Conservation (phyloP, 2,888 invertebrate genomes). For the Ennomos quercinarius region DNA sequence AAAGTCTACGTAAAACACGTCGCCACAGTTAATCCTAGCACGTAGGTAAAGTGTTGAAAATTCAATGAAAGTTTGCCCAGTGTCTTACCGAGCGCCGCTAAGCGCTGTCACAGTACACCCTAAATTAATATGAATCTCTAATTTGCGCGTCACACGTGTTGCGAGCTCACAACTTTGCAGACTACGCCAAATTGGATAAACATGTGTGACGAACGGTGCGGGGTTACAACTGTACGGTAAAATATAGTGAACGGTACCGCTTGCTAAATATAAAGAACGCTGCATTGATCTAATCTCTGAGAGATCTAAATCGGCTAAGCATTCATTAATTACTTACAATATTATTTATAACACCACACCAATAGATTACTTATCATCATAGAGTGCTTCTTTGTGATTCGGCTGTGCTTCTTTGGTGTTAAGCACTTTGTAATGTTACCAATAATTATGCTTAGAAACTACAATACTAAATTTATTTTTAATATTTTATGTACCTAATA, state of each 20-base stretch:
- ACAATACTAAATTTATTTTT: too few species aligned
- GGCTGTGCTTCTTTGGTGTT: too few species aligned
- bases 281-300: too few species aligned
- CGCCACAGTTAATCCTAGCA: slow-evolving; percentile 45
- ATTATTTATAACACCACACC: too few species aligned
- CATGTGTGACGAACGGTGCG: slow-evolving; percentile 74
- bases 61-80: slow-evolving; percentile 59
- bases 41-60: slow-evolving; percentile 55
- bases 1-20: slow-evolving; percentile 30
- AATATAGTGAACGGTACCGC: slow-evolving; percentile 30
- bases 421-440: too few species aligned
- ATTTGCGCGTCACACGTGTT: slow-evolving; percentile 83
- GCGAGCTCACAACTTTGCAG: slow-evolving; percentile 83
- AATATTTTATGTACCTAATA: too few species aligned
- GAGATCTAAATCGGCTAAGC: too few species aligned
- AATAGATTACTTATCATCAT: too few species aligned
- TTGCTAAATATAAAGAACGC: neutral
- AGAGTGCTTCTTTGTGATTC: too few species aligned
- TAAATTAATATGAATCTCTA: slow-evolving; percentile 85
- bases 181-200: slow-evolving; percentile 84
- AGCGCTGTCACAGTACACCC: slow-evolving; percentile 70
- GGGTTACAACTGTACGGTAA: slow-evolving; percentile 45
- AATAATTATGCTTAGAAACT: too few species aligned
- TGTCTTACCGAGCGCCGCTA: slow-evolving; percentile 59
- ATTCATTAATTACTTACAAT: too few species aligned